These are phyloP conservation scores for Hirundichthys speculiger DNA, from an alignment of 2,113 vertebrate genomes.

Conservation along the genomic window DNA sequence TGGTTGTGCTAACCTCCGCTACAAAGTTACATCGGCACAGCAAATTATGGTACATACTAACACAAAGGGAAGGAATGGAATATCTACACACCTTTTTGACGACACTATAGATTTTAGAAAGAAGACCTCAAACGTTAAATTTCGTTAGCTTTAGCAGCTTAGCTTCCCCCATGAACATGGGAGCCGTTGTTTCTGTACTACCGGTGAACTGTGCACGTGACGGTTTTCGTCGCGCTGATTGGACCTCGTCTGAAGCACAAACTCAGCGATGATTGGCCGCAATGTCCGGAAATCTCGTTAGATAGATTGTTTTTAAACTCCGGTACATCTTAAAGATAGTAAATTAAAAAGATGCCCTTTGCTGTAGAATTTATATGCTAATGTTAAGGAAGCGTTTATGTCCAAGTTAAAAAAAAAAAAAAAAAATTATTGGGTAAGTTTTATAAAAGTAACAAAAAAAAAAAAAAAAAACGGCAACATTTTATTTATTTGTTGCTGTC, in stretches of 20 bases:
- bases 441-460: background rate
- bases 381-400: too few relatives aligned
- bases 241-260: background rate
- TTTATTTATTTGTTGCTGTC: background rate
- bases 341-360: too few relatives aligned
- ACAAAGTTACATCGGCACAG: background rate
- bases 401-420: background rate
- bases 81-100: constrained; percentile 43
- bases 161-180: too few relatives aligned
- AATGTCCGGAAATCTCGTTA: background rate
- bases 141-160: background rate
- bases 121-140: background rate
- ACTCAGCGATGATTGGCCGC: constrained; percentile 23
- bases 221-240: constrained; percentile 13
- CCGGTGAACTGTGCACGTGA: background rate
- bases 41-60: background rate
- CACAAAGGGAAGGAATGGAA: background rate
- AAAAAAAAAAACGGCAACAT: too few relatives aligned
- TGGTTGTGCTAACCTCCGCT: constrained; percentile 8
- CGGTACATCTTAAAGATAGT: too few relatives aligned
- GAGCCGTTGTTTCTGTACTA: too few relatives aligned
- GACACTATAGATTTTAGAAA: background rate
- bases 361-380: too few relatives aligned
- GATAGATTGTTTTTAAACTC: too few relatives aligned
- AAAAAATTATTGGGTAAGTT: background rate